Evolutionary conservation across 2,888 invertebrate species (phyloP).

Genomic region (Neoitamus cyanurus): DNA sequence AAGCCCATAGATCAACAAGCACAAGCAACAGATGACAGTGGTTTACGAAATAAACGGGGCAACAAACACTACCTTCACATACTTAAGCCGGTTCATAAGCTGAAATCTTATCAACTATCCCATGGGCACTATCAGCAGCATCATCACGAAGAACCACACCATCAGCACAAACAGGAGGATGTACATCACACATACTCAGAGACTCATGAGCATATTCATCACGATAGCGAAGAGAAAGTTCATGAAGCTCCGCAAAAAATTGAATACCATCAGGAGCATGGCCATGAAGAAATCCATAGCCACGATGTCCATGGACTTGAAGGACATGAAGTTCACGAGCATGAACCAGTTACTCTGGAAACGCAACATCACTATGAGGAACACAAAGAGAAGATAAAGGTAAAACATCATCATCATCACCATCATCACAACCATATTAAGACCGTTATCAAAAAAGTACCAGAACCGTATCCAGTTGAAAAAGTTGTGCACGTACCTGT

Average conservation of each 20-base stretch:
- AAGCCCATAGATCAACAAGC: slow-evolving; percentile 50
- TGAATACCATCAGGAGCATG: slow-evolving; percentile 31
- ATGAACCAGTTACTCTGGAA: slow-evolving; percentile 50
- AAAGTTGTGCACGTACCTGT: slow-evolving; percentile 64
- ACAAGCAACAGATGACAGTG: slow-evolving; percentile 49
- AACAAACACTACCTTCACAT: slow-evolving; percentile 56
- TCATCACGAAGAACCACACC: slow-evolving; percentile 52
- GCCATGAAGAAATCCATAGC: background rate
- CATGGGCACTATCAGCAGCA: slow-evolving; percentile 51
- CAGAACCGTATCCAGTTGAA: slow-evolving; percentile 69
- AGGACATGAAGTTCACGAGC: slow-evolving; percentile 44
- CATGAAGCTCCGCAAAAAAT: slow-evolving; percentile 50
- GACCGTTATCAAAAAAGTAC: slow-evolving; percentile 70
- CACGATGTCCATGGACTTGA: background rate
- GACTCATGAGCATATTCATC: slow-evolving; percentile 59
- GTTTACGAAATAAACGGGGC: slow-evolving; percentile 57
- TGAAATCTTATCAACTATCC: slow-evolving; percentile 55
- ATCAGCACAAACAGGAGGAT: slow-evolving; percentile 55
- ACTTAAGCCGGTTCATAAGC: slow-evolving; percentile 55
- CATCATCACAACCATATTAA: slow-evolving; percentile 75
- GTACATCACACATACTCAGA: slow-evolving; percentile 61
- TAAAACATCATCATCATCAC: slow-evolving; percentile 74
- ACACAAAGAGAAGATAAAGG: slow-evolving; percentile 59
- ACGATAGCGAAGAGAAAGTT: slow-evolving; percentile 22
- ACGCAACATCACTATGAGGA: slow-evolving; percentile 51